A percentile compares a stretch with the other conserved stretches of the same genome.
These are phyloP conservation scores for Phasia obesa DNA, from an alignment of 2,888 invertebrate genomes.

Conservation along the genomic window DNA sequence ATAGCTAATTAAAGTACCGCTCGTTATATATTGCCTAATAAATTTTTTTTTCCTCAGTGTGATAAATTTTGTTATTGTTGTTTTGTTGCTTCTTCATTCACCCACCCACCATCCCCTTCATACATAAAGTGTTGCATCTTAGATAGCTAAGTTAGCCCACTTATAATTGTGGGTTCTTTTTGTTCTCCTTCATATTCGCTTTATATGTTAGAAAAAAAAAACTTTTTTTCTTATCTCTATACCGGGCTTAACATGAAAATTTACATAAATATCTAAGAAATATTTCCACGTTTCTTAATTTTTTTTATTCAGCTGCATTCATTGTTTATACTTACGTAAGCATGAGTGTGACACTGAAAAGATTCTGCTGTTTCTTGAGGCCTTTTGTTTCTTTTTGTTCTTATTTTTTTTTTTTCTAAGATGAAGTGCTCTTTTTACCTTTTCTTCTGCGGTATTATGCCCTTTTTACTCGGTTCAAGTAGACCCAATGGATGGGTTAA, in stretches of 20 bases:
- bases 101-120: conserved; percentile 20
- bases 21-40: too few species aligned
- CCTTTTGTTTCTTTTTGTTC: conserved; percentile 26
- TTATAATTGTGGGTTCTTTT: conserved; percentile 57
- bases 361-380: conserved; percentile 16
- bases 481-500: conserved; percentile 63
- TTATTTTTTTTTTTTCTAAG: conserved; percentile 1
- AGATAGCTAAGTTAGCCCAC: conserved; percentile 72
- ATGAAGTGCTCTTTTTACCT: conserved; percentile 24
- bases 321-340: conserved; percentile 35
- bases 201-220: conserved; percentile 8
- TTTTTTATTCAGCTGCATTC: conserved; percentile 27
- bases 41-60: conserved; percentile 37
- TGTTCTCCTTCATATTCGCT: conserved; percentile 35
- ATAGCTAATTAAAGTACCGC: too few species aligned
- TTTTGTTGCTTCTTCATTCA: conserved; percentile 10
- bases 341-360: conserved; percentile 61
- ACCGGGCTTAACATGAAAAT: conserved; percentile 13
- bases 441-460: conserved; percentile 22
- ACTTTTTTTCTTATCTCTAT: background rate
- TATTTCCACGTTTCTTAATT: conserved; percentile 26
- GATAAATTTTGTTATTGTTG: background rate
- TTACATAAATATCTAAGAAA: conserved; percentile 12
- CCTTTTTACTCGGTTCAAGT: conserved; percentile 64
- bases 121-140: conserved; percentile 68